A percentile compares a stretch with the other conserved stretches of the same genome.
Conservation (phyloP, 2,888 invertebrate species). For the Dryococelus australis region DNA sequence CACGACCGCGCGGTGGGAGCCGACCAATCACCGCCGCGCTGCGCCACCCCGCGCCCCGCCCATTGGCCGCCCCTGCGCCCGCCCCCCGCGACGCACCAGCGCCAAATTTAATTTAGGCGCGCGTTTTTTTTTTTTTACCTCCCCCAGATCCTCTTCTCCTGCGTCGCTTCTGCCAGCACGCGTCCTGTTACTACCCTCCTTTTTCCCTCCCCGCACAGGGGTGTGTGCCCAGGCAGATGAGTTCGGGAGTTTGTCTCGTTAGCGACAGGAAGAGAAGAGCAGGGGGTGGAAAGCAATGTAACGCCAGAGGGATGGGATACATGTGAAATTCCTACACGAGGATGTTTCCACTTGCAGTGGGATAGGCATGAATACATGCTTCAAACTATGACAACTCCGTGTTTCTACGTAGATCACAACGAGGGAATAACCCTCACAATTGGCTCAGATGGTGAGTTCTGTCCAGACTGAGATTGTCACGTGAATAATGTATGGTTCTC, state of each 20-base stretch:
- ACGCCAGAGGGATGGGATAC: no score
- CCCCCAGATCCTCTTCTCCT: no score
- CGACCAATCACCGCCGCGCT: background rate
- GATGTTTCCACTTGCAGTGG: no score
- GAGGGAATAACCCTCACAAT: no score
- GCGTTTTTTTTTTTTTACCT: background rate
- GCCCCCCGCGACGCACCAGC: background rate
- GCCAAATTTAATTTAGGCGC: background rate
- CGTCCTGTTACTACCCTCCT: background rate
- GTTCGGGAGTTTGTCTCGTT: background rate
- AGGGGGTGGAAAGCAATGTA: background rate
- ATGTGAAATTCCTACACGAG: no score
- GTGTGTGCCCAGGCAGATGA: no score
- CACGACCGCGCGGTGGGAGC: background rate
- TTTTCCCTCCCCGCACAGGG: background rate
- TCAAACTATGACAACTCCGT: no score
- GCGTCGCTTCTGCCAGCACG: background rate
- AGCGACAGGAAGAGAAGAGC: background rate
- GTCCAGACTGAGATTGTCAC: no score
- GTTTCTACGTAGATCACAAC: no score
- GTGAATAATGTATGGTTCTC: no score
- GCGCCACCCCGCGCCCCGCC: background rate
- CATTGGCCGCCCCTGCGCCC: background rate
- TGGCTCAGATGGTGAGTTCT: no score
- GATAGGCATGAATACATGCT: no score